These are phyloP conservation scores for Athalia rosae DNA, from an alignment of 2,888 invertebrate genomes.

Conservation along the genomic window DNA sequence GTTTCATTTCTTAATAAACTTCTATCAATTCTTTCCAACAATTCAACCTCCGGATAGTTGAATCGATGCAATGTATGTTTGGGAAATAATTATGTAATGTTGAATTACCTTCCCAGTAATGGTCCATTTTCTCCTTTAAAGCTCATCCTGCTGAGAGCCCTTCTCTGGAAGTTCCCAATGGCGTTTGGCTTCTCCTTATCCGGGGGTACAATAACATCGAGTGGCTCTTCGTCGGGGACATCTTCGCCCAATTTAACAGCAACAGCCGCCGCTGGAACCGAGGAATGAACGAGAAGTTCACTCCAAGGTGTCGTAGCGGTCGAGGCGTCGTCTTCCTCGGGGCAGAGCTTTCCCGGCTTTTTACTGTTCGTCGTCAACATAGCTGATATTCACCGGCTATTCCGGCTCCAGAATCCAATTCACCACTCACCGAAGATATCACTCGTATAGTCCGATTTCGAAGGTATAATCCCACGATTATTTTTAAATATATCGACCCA, in stretches of 20 bases:
- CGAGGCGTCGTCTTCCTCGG: constrained; percentile 51
- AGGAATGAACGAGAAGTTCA: constrained; percentile 59
- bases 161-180: constrained; percentile 60
- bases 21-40: too few species aligned
- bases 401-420: neutral
- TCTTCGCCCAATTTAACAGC: constrained; percentile 57
- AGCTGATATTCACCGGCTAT: neutral
- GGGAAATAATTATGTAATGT: too few species aligned
- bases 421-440: neutral
- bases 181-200: constrained; percentile 55
- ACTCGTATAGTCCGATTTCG: too few species aligned
- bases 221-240: constrained; percentile 51
- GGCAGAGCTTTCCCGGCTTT: constrained; percentile 7
- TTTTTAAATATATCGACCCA: too few species aligned
- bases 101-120: constrained; percentile 60
- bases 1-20: too few species aligned
- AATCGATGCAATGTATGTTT: too few species aligned
- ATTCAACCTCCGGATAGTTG: too few species aligned
- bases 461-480: too few species aligned
- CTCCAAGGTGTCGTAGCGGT: constrained; percentile 54
- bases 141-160: constrained; percentile 66
- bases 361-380: constrained; percentile 15
- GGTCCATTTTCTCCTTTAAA: constrained; percentile 65
- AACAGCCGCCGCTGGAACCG: constrained; percentile 57
- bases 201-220: constrained; percentile 39